Evolutionary conservation across 2,797 vertebrate genomes (phyloP).

Genomic region (Pipistrellus kuhlii): DNA sequence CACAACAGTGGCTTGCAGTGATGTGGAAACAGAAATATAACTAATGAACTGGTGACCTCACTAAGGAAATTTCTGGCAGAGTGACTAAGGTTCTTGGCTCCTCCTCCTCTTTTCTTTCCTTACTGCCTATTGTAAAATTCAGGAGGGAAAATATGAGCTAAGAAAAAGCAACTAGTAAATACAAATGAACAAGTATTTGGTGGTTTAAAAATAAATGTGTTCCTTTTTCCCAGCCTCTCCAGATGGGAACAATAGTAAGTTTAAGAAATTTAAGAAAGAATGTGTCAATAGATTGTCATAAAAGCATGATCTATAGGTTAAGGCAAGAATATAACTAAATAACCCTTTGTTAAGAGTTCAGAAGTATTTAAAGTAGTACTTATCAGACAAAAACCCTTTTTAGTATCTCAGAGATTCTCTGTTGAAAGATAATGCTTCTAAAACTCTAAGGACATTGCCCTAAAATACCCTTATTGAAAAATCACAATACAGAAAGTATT

Average conservation of each 20-base stretch:
- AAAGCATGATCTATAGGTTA: background rate
- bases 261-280: constrained; percentile 4
- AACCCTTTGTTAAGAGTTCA: background rate
- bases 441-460: background rate
- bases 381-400: background rate
- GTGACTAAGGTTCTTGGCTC: background rate
- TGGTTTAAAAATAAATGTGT: background rate
- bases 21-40: background rate
- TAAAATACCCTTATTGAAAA: background rate
- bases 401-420: background rate
- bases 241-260: background rate
- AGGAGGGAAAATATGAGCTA: background rate
- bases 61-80: constrained; percentile 6
- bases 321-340: background rate
- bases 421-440: background rate
- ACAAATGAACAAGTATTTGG: background rate
- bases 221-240: background rate
- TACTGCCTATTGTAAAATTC: background rate
- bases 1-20: background rate
- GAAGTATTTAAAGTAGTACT: background rate
- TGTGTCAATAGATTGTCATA: background rate
- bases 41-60: background rate
- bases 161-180: background rate
- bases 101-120: background rate
- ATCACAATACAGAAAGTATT: background rate